Conservation (phyloP, 1,140 invertebrate genomes). For the Cydia pomonella region DNA sequence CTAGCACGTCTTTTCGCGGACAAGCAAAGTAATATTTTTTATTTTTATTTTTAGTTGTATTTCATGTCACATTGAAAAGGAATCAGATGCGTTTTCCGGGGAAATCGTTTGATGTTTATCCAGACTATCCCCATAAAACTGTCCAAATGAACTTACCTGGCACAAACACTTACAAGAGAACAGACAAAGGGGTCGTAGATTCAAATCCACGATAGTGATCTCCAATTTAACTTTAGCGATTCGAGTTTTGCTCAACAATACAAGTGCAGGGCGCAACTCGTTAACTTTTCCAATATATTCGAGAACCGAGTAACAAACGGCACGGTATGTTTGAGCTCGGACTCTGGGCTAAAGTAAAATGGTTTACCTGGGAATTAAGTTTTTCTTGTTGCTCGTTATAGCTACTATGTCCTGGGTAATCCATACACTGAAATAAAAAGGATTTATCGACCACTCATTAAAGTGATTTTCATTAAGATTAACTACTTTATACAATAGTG, state of each 20-base stretch:
- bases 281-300: conserved; percentile 33
- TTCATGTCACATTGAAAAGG: neutral
- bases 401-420: too few relatives aligned
- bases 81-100: neutral
- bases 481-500: too few relatives aligned
- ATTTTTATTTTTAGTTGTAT: neutral
- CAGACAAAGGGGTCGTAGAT: conserved; percentile 33
- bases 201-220: conserved; percentile 43
- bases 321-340: neutral
- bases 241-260: conserved; percentile 44
- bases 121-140: conserved; percentile 6
- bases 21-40: too few relatives aligned
- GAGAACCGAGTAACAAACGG: neutral
- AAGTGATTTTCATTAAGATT: too few relatives aligned
- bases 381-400: too few relatives aligned
- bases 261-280: conserved; percentile 37
- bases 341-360: neutral
- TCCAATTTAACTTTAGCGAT: conserved; percentile 55
- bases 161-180: conserved; percentile 20
- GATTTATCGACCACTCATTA: too few relatives aligned
- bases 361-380: too few relatives aligned
- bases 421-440: too few relatives aligned
- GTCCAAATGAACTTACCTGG: conserved; percentile 2
- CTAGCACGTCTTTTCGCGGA: too few relatives aligned
- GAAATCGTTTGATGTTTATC: neutral